Evolutionary conservation across 1,140 invertebrate species (phyloP).

Genomic region (Latrodectus geometricus): DNA sequence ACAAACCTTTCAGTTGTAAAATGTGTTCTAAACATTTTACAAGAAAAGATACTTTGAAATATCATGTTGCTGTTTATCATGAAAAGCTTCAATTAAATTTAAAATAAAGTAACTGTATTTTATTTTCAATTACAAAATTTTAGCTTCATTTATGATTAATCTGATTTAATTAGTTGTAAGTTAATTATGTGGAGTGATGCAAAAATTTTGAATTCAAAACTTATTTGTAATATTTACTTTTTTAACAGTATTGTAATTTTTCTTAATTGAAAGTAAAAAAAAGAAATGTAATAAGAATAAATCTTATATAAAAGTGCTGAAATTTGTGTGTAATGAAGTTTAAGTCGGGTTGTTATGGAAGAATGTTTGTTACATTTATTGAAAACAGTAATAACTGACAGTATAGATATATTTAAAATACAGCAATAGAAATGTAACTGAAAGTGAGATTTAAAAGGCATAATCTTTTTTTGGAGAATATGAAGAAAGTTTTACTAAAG

Average conservation of each 20-base stretch:
- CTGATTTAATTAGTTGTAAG: neutral
- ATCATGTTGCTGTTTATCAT: slow-evolving; percentile 4
- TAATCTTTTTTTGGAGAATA: too few species aligned
- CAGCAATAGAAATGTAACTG: too few species aligned
- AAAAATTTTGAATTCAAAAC: neutral
- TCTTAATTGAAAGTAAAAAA: neutral
- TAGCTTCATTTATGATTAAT: neutral
- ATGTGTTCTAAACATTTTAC: slow-evolving; percentile 11
- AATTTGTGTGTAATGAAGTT: too few species aligned
- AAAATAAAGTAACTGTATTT: neutral
- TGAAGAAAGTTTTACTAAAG: too few species aligned
- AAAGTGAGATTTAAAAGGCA: too few species aligned
- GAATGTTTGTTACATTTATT: too few species aligned
- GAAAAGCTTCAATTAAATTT: neutral
- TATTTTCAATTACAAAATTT: neutral
- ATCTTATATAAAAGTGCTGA: neutral
- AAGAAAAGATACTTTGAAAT: slow-evolving; percentile 17
- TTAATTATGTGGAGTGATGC: neutral
- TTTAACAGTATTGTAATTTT: neutral
- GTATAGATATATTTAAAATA: too few species aligned
- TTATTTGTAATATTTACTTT: neutral
- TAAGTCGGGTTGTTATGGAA: too few species aligned
- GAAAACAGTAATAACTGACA: too few species aligned
- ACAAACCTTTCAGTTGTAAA: slow-evolving; percentile 20
- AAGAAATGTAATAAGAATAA: neutral